These are phyloP conservation scores for Cataglyphis cursor DNA, from an alignment of 2,888 invertebrate genomes.

Conservation along the genomic window DNA sequence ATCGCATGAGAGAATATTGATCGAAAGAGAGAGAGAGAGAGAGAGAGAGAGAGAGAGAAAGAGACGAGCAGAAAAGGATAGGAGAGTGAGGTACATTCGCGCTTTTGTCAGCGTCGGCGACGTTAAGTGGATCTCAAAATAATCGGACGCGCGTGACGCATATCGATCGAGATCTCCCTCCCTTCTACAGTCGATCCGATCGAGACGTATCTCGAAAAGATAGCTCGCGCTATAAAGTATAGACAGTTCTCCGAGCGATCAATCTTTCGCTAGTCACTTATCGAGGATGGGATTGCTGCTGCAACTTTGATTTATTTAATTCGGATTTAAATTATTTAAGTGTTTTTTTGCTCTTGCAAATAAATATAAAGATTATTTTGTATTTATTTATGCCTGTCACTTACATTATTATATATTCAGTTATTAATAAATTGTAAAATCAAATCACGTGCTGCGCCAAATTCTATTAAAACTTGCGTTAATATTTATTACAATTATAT, in stretches of 20 bases:
- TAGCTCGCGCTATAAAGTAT: not conserved
- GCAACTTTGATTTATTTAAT: not conserved
- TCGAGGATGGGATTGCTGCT: not conserved
- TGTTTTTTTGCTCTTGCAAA: not conserved
- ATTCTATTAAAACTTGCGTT: not conserved
- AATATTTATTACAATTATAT: not conserved
- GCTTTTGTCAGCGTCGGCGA: constrained; percentile 22
- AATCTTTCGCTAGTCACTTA: not conserved
- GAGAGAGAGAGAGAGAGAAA: not conserved
- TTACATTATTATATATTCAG: not conserved
- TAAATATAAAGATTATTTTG: not conserved
- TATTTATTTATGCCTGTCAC: not conserved
- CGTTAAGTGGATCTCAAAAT: constrained; percentile 54
- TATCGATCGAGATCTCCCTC: constrained; percentile 22
- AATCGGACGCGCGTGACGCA: constrained; percentile 48
- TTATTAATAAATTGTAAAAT: not conserved
- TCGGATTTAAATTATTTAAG: not conserved
- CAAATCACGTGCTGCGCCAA: not conserved
- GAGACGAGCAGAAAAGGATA: not conserved
- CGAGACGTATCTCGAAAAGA: constrained; percentile 2
- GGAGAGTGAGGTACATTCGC: constrained; percentile 7
- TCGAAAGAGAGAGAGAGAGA: not conserved
- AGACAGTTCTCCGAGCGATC: not conserved
- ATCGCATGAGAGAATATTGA: constrained; percentile 22
- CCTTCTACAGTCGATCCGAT: not conserved